A percentile compares a stretch with the other conserved stretches of the same genome.
phyloP scores from a whole-genome alignment of 92 coral and sea anemone species.

The Muricea muricata region DNA sequence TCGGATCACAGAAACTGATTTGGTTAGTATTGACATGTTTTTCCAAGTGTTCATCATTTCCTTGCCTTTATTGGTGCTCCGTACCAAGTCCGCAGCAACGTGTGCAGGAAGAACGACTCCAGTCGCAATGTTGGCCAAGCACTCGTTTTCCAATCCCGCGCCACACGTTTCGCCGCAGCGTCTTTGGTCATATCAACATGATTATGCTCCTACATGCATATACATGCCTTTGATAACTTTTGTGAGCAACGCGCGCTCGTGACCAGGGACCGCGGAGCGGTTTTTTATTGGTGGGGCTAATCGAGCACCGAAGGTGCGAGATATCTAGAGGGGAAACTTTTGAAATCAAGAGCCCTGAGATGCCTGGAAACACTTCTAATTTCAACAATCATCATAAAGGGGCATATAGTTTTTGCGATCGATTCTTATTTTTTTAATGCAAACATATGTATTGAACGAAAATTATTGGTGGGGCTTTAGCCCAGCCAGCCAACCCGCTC shows the following conservation, averaged over 20 bases:
- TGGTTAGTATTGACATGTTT: conserved; percentile 52
- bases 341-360: too few species aligned
- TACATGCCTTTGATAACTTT: conserved; percentile 62
- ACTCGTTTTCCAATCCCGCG: conserved; percentile 49
- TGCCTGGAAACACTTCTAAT: too few species aligned
- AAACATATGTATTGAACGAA: too few species aligned
- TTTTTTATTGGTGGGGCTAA: too few species aligned
- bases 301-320: too few species aligned
- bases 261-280: too few species aligned
- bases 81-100: conserved; percentile 44
- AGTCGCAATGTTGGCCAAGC: conserved; percentile 60
- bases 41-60: conserved; percentile 36
- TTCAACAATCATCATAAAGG: too few species aligned
- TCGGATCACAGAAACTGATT: conserved; percentile 58
- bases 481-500: too few species aligned
- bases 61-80: conserved; percentile 10
- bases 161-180: conserved; percentile 47
- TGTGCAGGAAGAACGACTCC: conserved; percentile 67
- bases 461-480: too few species aligned
- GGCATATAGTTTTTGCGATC: too few species aligned
- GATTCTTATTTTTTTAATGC: too few species aligned
- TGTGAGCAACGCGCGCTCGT: conserved; percentile 68
- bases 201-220: neutral
- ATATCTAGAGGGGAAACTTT: too few species aligned
- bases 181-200: conserved; percentile 30